Base-by-base conservation (phyloP, 2,888 invertebrate genomes). In the Campoletis raptor region DNA sequence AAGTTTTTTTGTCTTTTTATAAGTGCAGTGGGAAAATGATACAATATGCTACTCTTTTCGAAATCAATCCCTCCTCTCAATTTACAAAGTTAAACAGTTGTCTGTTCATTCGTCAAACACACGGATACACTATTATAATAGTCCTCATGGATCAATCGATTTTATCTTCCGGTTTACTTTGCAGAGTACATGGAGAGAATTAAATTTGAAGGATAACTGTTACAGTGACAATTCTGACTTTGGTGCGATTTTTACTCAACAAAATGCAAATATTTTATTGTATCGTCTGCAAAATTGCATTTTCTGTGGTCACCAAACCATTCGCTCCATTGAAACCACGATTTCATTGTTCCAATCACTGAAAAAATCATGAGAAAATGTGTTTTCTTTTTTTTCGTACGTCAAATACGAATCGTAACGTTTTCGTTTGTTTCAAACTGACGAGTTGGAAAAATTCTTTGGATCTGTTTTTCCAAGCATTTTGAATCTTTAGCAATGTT, bases 391-490 rank as follows among this genome's bases (percentile, higher is more conserved):
- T 45, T 2, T 24, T 57, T 57, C 57, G 24, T 45, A 24, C 12
- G 21, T 45, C 3, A 45, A 45, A 36, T 45, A 24, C 24, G 24
- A 18, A 15, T 45, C 0, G 45, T 30, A 12, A 15, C 24, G 12
- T 12, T 30, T 61, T 15, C 15, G 30, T 15, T 61, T 4, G 7
- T 5, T 61, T 48, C 30, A 8, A 45, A 21, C 45, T 67, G 40
- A 4, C 15, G n/a, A 61, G 15, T 42, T 61, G 24, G 61, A 42
- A 12, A 45, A 30, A 72, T 21, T 37, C 21, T 57, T 24, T 0
- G 5, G 8, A 12, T 3, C 8, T 10, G 15, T 61, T 61, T 30
- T 30, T 15, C 2, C 92, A 92, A 93, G 92, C 90, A 92, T 91
- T 92, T 92, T 92, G 5, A n/a, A 54, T 3, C 40, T 64, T 74